Base-by-base conservation (phyloP, 2,797 vertebrate species). In the Ciconia nigra region DNA sequence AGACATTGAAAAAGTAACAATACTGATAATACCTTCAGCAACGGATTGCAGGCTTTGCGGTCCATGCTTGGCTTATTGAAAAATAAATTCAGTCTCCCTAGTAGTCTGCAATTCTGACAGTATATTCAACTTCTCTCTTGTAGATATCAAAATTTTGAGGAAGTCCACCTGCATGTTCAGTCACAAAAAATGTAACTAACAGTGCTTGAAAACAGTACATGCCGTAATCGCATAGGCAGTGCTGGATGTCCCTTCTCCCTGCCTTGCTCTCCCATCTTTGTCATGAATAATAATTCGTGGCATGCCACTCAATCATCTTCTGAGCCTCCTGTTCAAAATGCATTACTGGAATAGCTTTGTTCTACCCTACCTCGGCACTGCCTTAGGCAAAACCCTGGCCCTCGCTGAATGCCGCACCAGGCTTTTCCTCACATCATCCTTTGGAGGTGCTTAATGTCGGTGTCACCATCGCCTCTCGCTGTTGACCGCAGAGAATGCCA, bases 401-500 rank as follows among this genome's bases (percentile, higher is more conserved):
- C 58, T 25, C 4, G 0, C 41, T 13, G 46, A 54, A 16, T 11
- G 77, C 41, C 1, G 1, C 47, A 0, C 16, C 73, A 42, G 77
- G 12, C 35, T 63, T 76, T 19, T 87, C 26, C 28, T 54, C 42
- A 15, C 26, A 28, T 54, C 58, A 8, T 59, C 39, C 59, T 57
- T 22, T 28, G 44, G n/a, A 63, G 20, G 74, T 59, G 84, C 67
- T 63, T 28, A 6, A 11, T 71, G 74, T 82, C 25, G 1, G 11
- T 79, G 62, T 91, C 96, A 90, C 18, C 0, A 15, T 39, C 85
- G 0, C 89, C 89, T 90, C 47, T 94, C 1, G 3, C 62, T 62
- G 78, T 4, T 94, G 90, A 94, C 31, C 0, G 7, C 51, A n/a
- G 89, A 65, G 89, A 90, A 92, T 96, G 81, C 86, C 86, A 73